Base-by-base conservation (phyloP, 2,113 vertebrate species). In the Indicator indicator region DNA sequence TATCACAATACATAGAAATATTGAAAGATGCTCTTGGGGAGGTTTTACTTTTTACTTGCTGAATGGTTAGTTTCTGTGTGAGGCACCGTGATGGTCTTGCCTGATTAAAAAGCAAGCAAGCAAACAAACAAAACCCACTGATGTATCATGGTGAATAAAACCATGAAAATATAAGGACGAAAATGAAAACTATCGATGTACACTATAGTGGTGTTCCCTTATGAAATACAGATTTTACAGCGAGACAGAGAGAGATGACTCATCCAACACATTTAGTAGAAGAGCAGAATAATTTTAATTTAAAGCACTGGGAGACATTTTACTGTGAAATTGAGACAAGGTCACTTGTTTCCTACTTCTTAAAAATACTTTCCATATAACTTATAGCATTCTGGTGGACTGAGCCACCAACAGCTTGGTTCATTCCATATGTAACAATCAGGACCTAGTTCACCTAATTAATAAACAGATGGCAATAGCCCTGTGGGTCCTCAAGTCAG, bases 401-500 rank as follows among this genome's bases (percentile, higher is more conserved):
- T 59, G 30, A 82, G 52, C 12, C 33, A 87, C 55, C 50, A 89
- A 30, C 38, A 65, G 23, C 50, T 60, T 70, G 16, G 30, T 69
- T 94, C 26, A 26, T 85, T 93, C 55, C n/a, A 62, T 89, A 52
- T 69, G n/a, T 62, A 91, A 82, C 5, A 71, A 54, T 27, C 89
- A 82, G 69, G 28, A 56, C 32, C 56, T 75, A 68, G 50, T 70
- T 27, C 50, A 82, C 55, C 71, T 89, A 87, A 94, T 85, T 96
- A 94, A 91, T 91, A 92, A 95, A 72, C 84, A 96, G 94, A 94
- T 96, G 93, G 78, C 36, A 69, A 62, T 89, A 91, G 11, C 84
- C 74, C 71, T 92, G 30, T 82, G 87, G 74, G 58, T 87, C 63
- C 64, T 82, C 56, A 84, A 93, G 70, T 87, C 87, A 89, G 81